A percentile compares a stretch with the other conserved stretches of the same genome.
Evolutionary conservation across 2,888 invertebrate genomes (phyloP).

Genomic region (Thysanoteuthis rhombus): DNA sequence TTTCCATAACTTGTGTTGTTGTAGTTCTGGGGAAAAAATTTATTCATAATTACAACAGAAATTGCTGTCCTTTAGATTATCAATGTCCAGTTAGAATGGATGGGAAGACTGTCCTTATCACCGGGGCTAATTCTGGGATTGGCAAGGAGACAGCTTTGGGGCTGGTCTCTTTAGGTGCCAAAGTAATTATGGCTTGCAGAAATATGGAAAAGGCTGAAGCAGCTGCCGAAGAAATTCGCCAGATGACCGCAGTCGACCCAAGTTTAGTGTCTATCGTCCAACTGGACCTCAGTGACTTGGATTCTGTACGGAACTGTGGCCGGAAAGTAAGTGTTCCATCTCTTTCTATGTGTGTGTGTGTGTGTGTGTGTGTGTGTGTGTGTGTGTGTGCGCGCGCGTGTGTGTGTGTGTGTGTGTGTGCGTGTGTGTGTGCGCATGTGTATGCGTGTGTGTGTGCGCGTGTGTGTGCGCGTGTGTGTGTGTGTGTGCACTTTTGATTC

Average conservation of each 20-base stretch:
- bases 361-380: too few species aligned
- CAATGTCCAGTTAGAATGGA: conserved; percentile 40
- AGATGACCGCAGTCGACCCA: background rate
- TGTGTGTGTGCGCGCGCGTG: too few species aligned
- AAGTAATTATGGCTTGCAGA: conserved; percentile 60
- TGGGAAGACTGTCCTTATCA: conserved; percentile 61
- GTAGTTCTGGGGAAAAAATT: background rate
- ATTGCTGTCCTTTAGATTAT: background rate
- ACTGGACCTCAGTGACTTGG: conserved; percentile 48
- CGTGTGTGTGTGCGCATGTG: too few species aligned
- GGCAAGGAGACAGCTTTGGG: conserved; percentile 62
- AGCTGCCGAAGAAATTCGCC: conserved; percentile 51
- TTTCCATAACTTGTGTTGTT: background rate
- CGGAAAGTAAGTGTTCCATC: conserved; percentile 32
- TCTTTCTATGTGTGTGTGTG: too few species aligned
- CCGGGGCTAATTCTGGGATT: conserved; percentile 63
- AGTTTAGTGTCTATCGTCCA: conserved; percentile 33
- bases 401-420: too few species aligned
- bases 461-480: too few species aligned
- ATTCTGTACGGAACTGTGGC: conserved; percentile 47
- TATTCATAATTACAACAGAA: background rate
- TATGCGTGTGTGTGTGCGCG: too few species aligned
- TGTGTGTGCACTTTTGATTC: too few species aligned
- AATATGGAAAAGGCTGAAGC: conserved; percentile 51
- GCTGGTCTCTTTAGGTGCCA: conserved; percentile 54